These are phyloP conservation scores for Lycocorax pyrrhopterus DNA, from an alignment of 2,113 vertebrate genomes.

Conservation along the genomic window DNA sequence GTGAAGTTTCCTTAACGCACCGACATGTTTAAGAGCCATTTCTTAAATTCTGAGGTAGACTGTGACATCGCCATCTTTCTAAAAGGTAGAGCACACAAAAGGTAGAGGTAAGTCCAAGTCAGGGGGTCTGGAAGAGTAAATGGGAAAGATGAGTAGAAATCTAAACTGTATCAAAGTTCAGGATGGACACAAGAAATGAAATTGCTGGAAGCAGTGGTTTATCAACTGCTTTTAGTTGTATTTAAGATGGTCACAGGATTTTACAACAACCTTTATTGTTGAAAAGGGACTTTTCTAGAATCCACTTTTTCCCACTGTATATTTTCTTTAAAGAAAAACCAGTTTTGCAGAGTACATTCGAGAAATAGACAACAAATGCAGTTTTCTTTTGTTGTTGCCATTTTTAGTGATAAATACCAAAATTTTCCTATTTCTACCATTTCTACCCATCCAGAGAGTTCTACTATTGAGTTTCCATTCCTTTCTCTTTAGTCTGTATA, in stretches of 20 bases:
- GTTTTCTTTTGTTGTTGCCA: neutral
- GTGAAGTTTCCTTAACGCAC: neutral
- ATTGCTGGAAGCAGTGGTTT: neutral
- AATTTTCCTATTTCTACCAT: neutral
- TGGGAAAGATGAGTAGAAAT: neutral
- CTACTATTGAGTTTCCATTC: neutral
- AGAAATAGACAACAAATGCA: neutral
- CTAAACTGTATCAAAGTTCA: neutral
- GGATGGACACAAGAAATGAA: neutral
- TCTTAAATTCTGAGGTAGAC: neutral
- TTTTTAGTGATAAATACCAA: neutral
- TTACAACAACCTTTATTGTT: neutral
- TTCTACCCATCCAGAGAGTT: neutral
- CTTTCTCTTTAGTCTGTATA: neutral
- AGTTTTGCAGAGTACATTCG: neutral
- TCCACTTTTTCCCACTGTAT: neutral
- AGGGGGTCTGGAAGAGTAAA: neutral
- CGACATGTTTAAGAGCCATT: rapidly evolving
- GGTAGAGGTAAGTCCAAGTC: neutral
- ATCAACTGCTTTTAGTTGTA: neutral
- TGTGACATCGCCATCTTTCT: neutral
- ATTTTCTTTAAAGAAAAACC: neutral
- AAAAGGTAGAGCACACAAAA: neutral
- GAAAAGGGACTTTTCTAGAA: neutral
- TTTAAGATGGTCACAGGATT: neutral